Conservation (phyloP, 2,113 vertebrate genomes). For the Otocyon megalotis region DNA sequence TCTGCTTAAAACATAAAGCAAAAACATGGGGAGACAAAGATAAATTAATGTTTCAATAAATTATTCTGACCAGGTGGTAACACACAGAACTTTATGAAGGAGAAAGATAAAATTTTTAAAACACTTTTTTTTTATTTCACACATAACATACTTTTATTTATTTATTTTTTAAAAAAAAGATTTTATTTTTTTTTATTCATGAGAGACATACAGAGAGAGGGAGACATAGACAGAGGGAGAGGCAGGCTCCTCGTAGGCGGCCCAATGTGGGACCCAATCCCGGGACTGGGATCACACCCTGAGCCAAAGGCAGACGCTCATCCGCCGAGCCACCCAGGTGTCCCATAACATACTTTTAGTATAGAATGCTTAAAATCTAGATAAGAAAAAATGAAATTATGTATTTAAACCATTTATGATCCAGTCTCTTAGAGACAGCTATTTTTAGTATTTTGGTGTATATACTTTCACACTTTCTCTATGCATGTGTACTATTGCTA, state of each 20-base stretch:
- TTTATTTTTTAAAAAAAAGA: no score
- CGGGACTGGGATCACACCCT: no score
- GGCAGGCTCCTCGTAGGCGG: no score
- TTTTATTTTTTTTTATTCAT: no score
- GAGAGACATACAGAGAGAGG: no score
- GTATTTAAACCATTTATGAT: background rate
- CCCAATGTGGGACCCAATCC: no score
- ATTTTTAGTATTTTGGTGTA: background rate
- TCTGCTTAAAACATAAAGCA: background rate
- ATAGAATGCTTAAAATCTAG: background rate
- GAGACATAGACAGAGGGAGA: no score
- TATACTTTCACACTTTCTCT: background rate
- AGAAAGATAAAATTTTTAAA: background rate
- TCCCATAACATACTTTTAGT: background rate
- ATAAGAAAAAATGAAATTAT: constrained; percentile 32
- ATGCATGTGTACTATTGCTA: background rate
- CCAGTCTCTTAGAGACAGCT: background rate
- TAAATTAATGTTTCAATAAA: background rate
- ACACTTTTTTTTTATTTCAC: background rate
- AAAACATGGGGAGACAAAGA: background rate
- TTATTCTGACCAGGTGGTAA: background rate
- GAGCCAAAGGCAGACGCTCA: no score
- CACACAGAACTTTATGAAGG: background rate
- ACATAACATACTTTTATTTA: background rate
- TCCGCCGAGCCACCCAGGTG: no score